phyloP scores from a whole-genome alignment of 2,113 vertebrate genomes.

The Alethe diademata region DNA sequence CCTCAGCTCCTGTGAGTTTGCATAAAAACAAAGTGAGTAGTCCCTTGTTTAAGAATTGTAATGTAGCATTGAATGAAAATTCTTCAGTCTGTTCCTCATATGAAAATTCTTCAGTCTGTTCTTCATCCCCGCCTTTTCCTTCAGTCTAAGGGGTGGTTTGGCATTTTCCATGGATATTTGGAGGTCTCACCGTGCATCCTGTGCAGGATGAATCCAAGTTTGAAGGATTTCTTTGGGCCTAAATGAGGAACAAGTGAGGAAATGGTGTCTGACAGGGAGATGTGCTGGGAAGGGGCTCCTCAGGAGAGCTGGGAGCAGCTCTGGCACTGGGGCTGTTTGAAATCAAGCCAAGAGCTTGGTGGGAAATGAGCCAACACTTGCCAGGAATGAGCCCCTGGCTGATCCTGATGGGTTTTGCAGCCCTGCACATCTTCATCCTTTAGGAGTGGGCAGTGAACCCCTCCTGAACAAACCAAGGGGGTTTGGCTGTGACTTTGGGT shows the following conservation, averaged over 20 bases:
- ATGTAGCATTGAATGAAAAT: not conserved
- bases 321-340: not conserved
- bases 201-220: too few relatives aligned
- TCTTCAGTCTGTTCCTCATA: not conserved
- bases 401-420: not conserved
- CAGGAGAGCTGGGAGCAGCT: not conserved
- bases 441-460: too few relatives aligned
- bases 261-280: fast-evolving
- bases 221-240: not conserved
- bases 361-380: not conserved
- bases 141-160: not conserved
- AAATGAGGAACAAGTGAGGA: not conserved
- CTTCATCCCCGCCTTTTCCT: not conserved
- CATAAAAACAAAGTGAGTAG: not conserved
- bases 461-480: fast-evolving
- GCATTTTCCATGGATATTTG: not conserved
- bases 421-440: not conserved
- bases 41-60: not conserved
- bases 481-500: not conserved
- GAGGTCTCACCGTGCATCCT: not conserved
- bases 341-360: not conserved
- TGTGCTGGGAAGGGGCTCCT: not conserved
- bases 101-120: not conserved
- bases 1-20: not conserved
- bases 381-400: not conserved